Evolutionary conservation across 2,888 invertebrate species (phyloP).

Genomic region (Andrena haemorrhoa): DNA sequence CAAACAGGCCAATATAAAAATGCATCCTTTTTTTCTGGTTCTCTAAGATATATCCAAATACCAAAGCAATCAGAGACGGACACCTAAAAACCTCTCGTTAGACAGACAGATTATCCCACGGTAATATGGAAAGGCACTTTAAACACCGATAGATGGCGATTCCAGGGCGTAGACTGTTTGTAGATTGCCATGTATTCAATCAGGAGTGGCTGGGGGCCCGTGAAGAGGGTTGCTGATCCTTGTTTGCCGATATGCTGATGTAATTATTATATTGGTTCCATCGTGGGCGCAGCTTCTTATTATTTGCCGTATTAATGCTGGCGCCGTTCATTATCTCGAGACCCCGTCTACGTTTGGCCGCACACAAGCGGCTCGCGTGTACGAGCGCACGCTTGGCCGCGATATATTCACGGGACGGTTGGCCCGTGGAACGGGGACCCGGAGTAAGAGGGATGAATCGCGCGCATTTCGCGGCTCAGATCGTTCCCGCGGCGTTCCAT

Average conservation of each 20-base stretch:
- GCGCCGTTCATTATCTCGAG: conserved; percentile 74
- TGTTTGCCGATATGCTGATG: conserved; percentile 85
- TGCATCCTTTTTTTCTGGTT: too few species aligned
- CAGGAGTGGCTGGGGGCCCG: conserved; percentile 56
- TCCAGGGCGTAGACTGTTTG: conserved; percentile 64
- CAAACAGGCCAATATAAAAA: too few species aligned
- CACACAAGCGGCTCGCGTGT: not conserved
- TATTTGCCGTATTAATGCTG: conserved; percentile 77
- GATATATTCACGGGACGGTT: conserved; percentile 20
- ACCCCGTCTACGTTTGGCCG: conserved; percentile 46
- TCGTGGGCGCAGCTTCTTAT: conserved; percentile 72
- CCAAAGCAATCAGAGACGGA: too few species aligned
- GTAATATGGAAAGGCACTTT: not conserved
- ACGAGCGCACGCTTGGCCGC: not conserved
- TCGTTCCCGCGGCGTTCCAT: conserved; percentile 63
- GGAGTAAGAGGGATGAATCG: conserved; percentile 51
- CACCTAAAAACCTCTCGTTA: too few species aligned
- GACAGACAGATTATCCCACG: too few species aligned
- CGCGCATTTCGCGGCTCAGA: conserved; percentile 61
- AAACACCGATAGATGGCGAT: conserved; percentile 22
- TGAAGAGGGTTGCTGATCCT: conserved; percentile 79
- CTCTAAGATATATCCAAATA: too few species aligned
- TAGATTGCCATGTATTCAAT: conserved; percentile 68
- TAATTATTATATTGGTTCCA: conserved; percentile 84
- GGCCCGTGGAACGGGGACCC: conserved; percentile 13